phyloP scores from a whole-genome alignment of 2,113 vertebrate species.

The human region GRCh38 chr17:45680501-45681000 shows the following conservation, averaged over 20 bases:
- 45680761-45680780: neutral
- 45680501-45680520: neutral
- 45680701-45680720: neutral
- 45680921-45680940: neutral
- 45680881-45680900: neutral
- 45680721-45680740: neutral
- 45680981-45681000: neutral
- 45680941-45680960: neutral
- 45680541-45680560: neutral
- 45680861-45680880: neutral
- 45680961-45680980: neutral
- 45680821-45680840: neutral
- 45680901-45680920: neutral
- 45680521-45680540: neutral
- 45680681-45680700: neutral
- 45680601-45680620: neutral
- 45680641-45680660: neutral
- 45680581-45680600: neutral
- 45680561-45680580: neutral
- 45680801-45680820: neutral
- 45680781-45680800: neutral
- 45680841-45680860: neutral
- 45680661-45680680: neutral
- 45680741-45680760: neutral
- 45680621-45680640: neutral